phyloP scores from a whole-genome alignment of 30 jellyfish, hydroid and myxozoan species.

The Aurelia aurita region DNA sequence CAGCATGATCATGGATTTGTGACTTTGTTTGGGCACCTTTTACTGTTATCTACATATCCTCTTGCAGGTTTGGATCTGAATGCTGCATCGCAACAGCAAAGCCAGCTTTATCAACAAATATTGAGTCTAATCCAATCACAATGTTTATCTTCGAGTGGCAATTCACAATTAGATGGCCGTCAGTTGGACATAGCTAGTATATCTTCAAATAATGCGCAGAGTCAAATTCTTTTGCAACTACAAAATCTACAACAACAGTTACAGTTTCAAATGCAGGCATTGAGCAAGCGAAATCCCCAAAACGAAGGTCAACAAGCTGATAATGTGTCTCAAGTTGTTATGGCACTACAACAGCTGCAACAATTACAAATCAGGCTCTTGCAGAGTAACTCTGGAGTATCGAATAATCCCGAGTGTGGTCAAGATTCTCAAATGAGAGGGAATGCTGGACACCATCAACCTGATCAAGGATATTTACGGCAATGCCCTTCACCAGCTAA shows the following conservation, averaged over 20 bases:
- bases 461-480: too few relatives aligned
- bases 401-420: too few relatives aligned
- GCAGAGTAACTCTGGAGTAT: conserved; percentile 4
- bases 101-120: too few relatives aligned
- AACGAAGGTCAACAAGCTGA: conserved; percentile 20
- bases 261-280: conserved; percentile 55
- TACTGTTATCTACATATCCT: too few relatives aligned
- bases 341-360: conserved; percentile 46
- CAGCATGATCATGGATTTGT: too few relatives aligned
- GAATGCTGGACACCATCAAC: too few relatives aligned
- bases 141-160: too few relatives aligned
- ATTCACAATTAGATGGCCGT: neutral
- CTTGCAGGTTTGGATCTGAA: neutral
- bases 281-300: conserved; percentile 24
- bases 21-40: too few relatives aligned
- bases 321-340: conserved; percentile 9
- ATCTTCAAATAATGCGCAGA: conserved; percentile 12
- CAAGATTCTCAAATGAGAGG: too few relatives aligned
- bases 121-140: too few relatives aligned
- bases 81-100: too few relatives aligned
- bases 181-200: neutral
- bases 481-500: too few relatives aligned
- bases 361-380: conserved; percentile 19
- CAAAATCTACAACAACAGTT: conserved; percentile 44
- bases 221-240: conserved; percentile 23